A percentile compares a stretch with the other conserved stretches of the same genome.
Evolutionary conservation across 2,113 vertebrate genomes (phyloP).

Genomic region (Syngnathoides biaculeatus): DNA sequence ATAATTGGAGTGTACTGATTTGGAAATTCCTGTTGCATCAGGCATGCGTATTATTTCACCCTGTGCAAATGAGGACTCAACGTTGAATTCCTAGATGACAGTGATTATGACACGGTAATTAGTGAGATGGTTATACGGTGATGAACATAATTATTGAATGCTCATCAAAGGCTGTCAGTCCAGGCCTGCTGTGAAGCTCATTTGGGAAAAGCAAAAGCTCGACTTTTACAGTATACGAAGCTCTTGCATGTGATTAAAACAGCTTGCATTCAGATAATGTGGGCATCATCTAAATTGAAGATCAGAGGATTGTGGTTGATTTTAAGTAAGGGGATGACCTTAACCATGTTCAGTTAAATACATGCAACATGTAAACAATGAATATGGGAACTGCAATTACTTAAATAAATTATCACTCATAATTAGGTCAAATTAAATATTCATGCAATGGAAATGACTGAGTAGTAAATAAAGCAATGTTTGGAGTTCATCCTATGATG

Average conservation of each 20-base stretch:
- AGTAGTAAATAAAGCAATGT: slow-evolving; percentile 10
- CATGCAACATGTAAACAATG: not conserved
- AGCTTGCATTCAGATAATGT: not conserved
- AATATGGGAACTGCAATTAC: not conserved
- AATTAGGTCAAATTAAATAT: slow-evolving; percentile 2
- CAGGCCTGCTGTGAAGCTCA: slow-evolving; percentile 23
- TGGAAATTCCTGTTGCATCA: slow-evolving; percentile 43
- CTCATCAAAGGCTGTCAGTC: slow-evolving; percentile 51
- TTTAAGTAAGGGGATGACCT: not conserved
- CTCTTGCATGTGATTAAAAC: not conserved
- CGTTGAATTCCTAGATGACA: slow-evolving; percentile 49
- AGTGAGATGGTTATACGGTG: slow-evolving; percentile 47
- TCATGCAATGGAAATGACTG: not conserved
- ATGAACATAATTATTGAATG: slow-evolving; percentile 52
- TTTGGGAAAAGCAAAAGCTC: not conserved
- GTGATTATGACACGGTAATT: slow-evolving; percentile 57
- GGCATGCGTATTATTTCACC: slow-evolving; percentile 53
- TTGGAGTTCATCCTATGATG: not conserved
- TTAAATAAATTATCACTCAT: slow-evolving; percentile 6
- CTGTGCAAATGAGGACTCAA: slow-evolving; percentile 45
- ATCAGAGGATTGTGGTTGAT: slow-evolving; percentile 9
- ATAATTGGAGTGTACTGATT: slow-evolving; percentile 32
- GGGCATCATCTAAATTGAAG: slow-evolving; percentile 11
- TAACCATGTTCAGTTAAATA: slow-evolving; percentile 1
- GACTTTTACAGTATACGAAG: slow-evolving; percentile 7